These are phyloP conservation scores for Meda fulgida DNA, from an alignment of 2,797 vertebrate species.

Conservation along the genomic window DNA sequence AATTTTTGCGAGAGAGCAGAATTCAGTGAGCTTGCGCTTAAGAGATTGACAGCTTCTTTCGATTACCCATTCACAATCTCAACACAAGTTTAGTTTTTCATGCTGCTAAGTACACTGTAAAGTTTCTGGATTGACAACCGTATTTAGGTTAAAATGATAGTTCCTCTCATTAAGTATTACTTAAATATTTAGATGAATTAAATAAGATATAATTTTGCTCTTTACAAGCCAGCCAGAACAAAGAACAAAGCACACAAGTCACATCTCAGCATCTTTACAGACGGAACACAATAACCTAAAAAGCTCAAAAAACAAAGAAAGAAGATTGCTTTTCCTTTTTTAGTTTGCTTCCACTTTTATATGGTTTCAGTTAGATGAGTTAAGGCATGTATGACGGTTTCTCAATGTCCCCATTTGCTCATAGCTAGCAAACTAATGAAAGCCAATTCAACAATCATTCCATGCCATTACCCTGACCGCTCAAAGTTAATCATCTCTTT, in stretches of 20 bases:
- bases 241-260: conserved; percentile 3
- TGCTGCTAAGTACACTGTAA: no score
- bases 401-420: conserved; percentile 37
- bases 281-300: neutral
- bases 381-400: conserved; percentile 20
- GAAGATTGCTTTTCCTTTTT: neutral
- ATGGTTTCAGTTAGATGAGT: neutral
- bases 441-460: conserved; percentile 51
- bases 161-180: neutral
- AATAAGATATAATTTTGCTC: neutral
- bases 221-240: neutral
- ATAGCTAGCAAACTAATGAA: conserved; percentile 50
- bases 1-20: no score
- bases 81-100: no score
- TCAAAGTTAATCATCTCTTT: conserved; percentile 45
- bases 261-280: neutral
- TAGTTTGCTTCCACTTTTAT: neutral
- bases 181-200: neutral
- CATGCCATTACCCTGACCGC: conserved; percentile 50
- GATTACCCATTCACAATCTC: no score
- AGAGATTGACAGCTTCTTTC: no score
- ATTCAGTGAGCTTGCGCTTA: no score
- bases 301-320: no score
- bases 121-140: neutral
- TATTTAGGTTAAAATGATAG: neutral